Base-by-base conservation (phyloP, 2,888 invertebrate species). In the Melanotus villosus region DNA sequence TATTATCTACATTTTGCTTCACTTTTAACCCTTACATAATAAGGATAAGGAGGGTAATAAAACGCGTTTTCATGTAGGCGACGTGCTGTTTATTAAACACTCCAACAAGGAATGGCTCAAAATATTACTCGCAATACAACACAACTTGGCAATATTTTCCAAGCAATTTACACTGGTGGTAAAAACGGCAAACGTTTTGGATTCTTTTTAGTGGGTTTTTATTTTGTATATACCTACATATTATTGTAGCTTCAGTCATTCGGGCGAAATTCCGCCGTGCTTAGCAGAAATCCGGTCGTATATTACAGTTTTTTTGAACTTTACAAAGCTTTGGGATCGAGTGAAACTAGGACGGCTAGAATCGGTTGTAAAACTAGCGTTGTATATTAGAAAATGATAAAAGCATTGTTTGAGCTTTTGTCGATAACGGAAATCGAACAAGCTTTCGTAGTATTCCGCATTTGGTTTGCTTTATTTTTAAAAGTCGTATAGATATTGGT, bases 351-450 rank as follows among this genome's bases (percentile, higher is more conserved):
- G 41, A 9, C 41, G 41, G 6, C 16, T 41, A 14, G 12, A 18
- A 41, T 41, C 18, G 41, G 6, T 41, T 5, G 16, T 10, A 45
- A 45, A 45, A 45, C 45, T 45, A 21, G 10, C 45, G 10, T 45
- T 21, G 21, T 45, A 45, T n/a, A 45, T 45, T 21, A 45, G 21
- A n/a, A 21, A 45, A 45, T 16, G 45, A 14, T 38, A 38, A 26
- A 21, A 45, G 45, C 21, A 21, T 45, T 21, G 41, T 41, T 41
- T 6, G 16, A 3, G 36, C 12, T 41, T 2, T 16, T 1, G 14
- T 45, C 16, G 45, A 19, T n/a, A 45, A n/a, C 21, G 45, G 45
- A 45, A 45, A 45, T 45, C 4, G 21, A 45, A 21, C 45, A 21
- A 19, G 45, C 21, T n/a, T n/a, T 41, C 16, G 6, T 41, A 18